phyloP scores from a whole-genome alignment of 1,140 invertebrate genomes.

The Drosophila pseudoananassae region DNA sequence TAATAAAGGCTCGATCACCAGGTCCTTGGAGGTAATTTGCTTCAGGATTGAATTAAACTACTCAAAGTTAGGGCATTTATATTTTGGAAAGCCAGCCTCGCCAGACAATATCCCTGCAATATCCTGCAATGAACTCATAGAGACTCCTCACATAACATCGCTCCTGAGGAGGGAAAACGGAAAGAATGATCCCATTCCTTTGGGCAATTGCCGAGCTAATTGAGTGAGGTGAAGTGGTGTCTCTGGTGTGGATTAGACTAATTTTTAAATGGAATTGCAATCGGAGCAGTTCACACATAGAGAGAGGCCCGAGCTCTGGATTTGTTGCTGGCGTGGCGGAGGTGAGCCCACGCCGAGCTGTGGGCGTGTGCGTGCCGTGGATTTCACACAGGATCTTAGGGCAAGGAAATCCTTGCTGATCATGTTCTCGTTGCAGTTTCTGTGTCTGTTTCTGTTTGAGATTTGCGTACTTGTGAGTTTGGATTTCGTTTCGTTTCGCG shows the following conservation, averaged over 20 bases:
- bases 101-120: too few relatives aligned
- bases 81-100: too few relatives aligned
- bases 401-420: neutral
- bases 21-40: too few relatives aligned
- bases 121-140: neutral
- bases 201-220: conserved; percentile 59
- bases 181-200: neutral
- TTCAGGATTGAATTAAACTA: too few relatives aligned
- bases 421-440: neutral
- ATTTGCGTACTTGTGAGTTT: too few relatives aligned
- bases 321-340: conserved; percentile 3
- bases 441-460: neutral
- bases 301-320: neutral
- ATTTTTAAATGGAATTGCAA: conserved; percentile 80
- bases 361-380: conserved; percentile 74
- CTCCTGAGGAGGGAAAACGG: neutral
- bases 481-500: neutral
- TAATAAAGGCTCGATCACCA: too few relatives aligned
- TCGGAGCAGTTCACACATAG: conserved; percentile 54
- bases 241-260: conserved; percentile 63
- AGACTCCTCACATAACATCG: neutral
- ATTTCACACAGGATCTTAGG: conserved; percentile 43
- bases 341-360: conserved; percentile 44
- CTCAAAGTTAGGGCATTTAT: too few relatives aligned
- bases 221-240: conserved; percentile 12